phyloP scores from a whole-genome alignment of 2,888 invertebrate species.

The Chymomyza fuscimana region DNA sequence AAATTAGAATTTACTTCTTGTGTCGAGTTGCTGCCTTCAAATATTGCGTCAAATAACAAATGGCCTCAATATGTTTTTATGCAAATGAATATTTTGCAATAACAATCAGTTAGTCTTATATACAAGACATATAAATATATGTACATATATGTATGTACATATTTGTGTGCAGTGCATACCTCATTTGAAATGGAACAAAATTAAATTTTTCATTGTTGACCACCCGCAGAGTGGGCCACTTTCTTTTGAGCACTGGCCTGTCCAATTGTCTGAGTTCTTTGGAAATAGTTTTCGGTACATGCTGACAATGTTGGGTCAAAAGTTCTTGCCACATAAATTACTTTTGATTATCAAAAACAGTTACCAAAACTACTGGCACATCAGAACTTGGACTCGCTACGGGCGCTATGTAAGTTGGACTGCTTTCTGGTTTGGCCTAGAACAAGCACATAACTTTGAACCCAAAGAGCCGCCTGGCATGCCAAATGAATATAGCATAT shows the following conservation, averaged over 20 bases:
- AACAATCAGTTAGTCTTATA: not conserved
- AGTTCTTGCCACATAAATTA: conserved; percentile 54
- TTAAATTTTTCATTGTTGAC: not conserved
- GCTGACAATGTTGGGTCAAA: conserved; percentile 22
- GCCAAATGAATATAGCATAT: conserved; percentile 42
- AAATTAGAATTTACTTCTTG: not conserved
- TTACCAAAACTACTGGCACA: conserved; percentile 54
- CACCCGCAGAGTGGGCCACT: not conserved
- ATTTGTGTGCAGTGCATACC: not conserved
- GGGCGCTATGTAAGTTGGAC: conserved; percentile 3
- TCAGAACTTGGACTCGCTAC: conserved; percentile 19
- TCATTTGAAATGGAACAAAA: conserved; percentile 2
- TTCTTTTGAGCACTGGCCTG: not conserved
- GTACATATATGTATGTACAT: not conserved
- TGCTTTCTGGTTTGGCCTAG: conserved; percentile 9
- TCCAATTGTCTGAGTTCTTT: not conserved
- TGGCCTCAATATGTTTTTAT: conserved; percentile 2
- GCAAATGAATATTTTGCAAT: conserved; percentile 1
- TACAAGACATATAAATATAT: not conserved
- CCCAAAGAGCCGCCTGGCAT: conserved; percentile 37
- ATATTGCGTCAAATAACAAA: not conserved
- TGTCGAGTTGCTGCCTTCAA: not conserved
- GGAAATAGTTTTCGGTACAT: not conserved
- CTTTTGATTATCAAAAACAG: conserved; percentile 61
- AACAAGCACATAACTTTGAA: conserved; percentile 34